phyloP scores from a whole-genome alignment of 30 jellyfish, hydroid and myxozoan genomes.

The Cassiopea andromeda region DNA sequence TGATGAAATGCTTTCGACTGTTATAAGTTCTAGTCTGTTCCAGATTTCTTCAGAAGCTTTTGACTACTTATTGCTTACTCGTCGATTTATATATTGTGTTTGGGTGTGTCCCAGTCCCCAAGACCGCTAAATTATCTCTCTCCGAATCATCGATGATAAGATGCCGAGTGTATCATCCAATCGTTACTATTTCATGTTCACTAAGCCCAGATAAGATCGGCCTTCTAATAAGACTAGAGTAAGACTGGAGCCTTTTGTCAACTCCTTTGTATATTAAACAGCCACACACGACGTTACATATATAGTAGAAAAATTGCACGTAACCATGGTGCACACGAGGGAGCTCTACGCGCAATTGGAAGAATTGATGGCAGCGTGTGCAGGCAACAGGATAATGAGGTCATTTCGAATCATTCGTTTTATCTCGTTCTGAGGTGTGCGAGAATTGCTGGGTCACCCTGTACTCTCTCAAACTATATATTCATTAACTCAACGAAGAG shows the following conservation, averaged over 20 bases:
- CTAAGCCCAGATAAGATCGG: conserved; percentile 69
- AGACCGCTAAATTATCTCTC: background rate
- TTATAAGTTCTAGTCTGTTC: background rate
- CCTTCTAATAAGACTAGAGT: conserved; percentile 54
- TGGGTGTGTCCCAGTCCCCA: conserved; percentile 5
- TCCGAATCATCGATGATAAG: background rate
- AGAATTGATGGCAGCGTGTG: background rate
- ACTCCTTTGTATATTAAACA: conserved; percentile 38
- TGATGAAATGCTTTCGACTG: background rate
- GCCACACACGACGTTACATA: conserved; percentile 58
- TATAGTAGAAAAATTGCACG: conserved; percentile 1
- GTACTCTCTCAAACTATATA: conserved; percentile 12
- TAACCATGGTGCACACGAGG: background rate
- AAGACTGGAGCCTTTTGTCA: conserved; percentile 65
- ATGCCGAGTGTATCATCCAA: background rate
- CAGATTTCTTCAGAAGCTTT: background rate
- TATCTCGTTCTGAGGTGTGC: background rate
- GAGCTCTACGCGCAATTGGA: background rate
- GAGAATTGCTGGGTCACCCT: conserved; percentile 30
- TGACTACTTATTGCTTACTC: background rate
- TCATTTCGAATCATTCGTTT: conserved; percentile 5
- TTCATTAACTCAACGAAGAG: conserved; percentile 2
- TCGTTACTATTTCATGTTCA: conserved; percentile 47
- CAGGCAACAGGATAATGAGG: background rate
- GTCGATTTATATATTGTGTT: background rate